phyloP scores from a whole-genome alignment of 1,140 invertebrate genomes.

The Drosophila parvula region DNA sequence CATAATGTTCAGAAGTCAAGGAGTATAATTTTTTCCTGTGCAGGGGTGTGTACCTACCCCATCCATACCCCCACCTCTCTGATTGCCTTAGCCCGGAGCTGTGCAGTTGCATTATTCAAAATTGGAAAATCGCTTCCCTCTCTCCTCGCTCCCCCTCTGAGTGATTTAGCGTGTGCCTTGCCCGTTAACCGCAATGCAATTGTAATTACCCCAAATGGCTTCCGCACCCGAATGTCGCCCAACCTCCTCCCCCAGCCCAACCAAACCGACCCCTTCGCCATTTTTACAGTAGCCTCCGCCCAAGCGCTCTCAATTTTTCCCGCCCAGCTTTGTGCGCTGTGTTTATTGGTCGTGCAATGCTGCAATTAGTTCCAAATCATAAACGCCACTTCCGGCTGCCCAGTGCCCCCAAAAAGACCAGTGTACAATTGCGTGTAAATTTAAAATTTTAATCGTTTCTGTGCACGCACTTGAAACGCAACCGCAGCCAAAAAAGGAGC shows the following conservation, averaged over 20 bases:
- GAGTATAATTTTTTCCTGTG: not conserved
- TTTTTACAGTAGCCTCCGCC: too few relatives aligned
- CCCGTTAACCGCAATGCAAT: conserved; percentile 80
- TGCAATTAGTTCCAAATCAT: conserved; percentile 82
- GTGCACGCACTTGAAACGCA: conserved; percentile 58
- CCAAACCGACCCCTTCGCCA: not conserved
- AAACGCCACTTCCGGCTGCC: conserved; percentile 70
- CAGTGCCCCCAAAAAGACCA: conserved; percentile 12
- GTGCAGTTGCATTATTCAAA: conserved; percentile 74
- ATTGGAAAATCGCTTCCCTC: conserved; percentile 41
- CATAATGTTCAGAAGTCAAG: not conserved
- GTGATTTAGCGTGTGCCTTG: conserved; percentile 77
- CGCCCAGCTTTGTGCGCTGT: conserved; percentile 23
- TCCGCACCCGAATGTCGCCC: conserved; percentile 49
- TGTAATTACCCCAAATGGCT: conserved; percentile 78
- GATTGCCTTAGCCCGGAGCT: conserved; percentile 15
- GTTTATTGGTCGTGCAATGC: conserved; percentile 63
- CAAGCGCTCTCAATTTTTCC: conserved; percentile 32
- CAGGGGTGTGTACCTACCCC: conserved; percentile 1
- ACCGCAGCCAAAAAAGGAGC: conserved; percentile 45
- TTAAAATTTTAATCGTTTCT: conserved; percentile 79
- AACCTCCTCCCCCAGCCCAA: not conserved
- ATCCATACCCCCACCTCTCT: not conserved
- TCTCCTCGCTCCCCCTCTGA: conserved; percentile 13
- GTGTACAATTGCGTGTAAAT: conserved; percentile 74